Base-by-base conservation (phyloP, 2,113 vertebrate genomes). In the Pangasianodon gigas region DNA sequence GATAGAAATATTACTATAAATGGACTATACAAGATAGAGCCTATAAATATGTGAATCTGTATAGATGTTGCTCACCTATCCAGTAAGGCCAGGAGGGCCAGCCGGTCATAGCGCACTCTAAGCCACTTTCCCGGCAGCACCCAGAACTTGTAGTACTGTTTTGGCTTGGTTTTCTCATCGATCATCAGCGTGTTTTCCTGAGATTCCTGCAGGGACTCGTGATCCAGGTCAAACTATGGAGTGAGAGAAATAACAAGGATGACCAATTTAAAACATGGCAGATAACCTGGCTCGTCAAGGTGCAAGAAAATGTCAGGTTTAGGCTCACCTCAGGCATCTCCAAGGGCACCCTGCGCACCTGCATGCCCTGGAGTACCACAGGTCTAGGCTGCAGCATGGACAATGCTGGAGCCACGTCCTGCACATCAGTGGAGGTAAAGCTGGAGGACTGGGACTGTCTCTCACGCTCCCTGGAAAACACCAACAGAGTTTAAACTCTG, bases 171-270 rank as follows among this genome's bases (percentile, higher is more conserved):
- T 18, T 97, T 97, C 41, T 97, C 97, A 92, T 98, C 97, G 24
- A 97, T 97, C 97, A 98, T 97, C 93, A 97, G 94, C 0, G 97
- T 97, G 95, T 98, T 97, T 93, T 98, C 97, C 94, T 98, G 97
- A 92, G 97, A 97, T 94, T 98, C 97, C 84, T 97, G 97, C 87
- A 97, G 94, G 79, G 97, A 97, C 93, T 98, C 97, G 29, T 97
- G 97, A 94, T 97, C 97, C 92, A 97, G 95, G 93, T 98, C 97
- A 94, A 97, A 97, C 97, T 97, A 93, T 52, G 62, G 6, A 54
- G 9, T 90, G 89, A 52, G 60, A 65, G 51, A 44, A 67, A 32
- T 79, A 46, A 24, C 9, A 79, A 79, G 10, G 1, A 48, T 0
- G 26, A 44, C 7, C 14, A 16, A 8, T 51, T 29, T 79, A 83